Conservation (phyloP, 2,888 invertebrate species). For the Campopleginae sp. region DNA sequence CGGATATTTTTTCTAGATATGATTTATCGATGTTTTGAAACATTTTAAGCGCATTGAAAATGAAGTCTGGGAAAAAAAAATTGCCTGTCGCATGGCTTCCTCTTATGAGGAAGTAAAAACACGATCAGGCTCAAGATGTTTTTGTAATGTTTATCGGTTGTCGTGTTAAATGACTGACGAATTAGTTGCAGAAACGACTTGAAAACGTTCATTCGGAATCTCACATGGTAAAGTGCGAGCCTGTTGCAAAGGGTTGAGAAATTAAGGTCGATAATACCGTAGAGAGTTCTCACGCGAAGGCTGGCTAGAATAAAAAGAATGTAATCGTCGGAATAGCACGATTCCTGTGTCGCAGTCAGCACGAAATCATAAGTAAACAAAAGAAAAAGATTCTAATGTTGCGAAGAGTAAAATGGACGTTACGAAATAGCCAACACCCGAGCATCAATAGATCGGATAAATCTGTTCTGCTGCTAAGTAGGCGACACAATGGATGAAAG, state of each 20-base stretch:
- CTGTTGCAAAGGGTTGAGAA: conserved; percentile 10
- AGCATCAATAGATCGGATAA: conserved; percentile 43
- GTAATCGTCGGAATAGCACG: neutral
- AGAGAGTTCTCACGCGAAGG: conserved; percentile 26
- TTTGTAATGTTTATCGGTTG: neutral
- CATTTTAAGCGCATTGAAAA: no score
- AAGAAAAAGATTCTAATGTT: neutral
- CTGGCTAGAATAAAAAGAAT: conserved; percentile 5
- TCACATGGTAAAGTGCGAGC: neutral
- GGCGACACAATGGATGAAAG: conserved; percentile 39
- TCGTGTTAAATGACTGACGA: neutral
- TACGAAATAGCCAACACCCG: conserved; percentile 41
- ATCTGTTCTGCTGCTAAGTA: conserved; percentile 54
- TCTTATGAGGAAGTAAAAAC: neutral
- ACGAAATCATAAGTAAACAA: conserved; percentile 4
- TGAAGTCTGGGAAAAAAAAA: no score
- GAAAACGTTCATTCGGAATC: neutral
- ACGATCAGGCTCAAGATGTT: neutral
- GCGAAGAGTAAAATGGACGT: conserved; percentile 30
- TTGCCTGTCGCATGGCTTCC: no score
- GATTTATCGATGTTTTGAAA: no score
- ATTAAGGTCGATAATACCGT: neutral
- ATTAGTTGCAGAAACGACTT: neutral
- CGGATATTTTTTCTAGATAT: no score
- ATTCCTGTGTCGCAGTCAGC: conserved; percentile 23